phyloP scores from a whole-genome alignment of 92 coral and sea anemone species.

The Blastomussa wellsi region DNA sequence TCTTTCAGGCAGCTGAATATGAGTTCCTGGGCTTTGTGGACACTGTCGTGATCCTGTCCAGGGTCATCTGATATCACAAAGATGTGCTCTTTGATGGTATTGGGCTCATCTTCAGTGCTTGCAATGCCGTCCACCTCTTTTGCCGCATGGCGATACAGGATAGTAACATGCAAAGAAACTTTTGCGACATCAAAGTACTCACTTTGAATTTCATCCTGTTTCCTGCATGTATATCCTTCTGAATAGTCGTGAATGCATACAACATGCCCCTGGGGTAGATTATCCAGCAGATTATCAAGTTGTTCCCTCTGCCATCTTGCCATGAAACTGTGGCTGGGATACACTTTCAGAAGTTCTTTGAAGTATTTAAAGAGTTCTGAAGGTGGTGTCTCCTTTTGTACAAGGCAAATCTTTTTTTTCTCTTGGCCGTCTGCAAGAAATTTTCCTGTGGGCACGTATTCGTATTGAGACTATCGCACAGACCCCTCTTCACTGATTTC shows the following conservation, averaged over 20 bases:
- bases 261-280: constrained; percentile 17
- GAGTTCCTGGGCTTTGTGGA: constrained; percentile 56
- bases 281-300: constrained; percentile 11
- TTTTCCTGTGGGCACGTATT: constrained; percentile 30
- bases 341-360: neutral
- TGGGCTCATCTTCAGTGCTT: constrained; percentile 52
- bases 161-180: constrained; percentile 58
- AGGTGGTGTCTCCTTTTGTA: constrained; percentile 20
- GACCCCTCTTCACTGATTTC: neutral
- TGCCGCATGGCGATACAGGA: constrained; percentile 66
- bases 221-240: constrained; percentile 15
- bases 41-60: constrained; percentile 44
- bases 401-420: constrained; percentile 25
- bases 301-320: constrained; percentile 45
- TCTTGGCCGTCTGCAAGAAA: constrained; percentile 30
- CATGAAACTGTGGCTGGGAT: constrained; percentile 27
- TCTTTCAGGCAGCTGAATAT: constrained; percentile 30
- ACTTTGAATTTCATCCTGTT: constrained; percentile 15
- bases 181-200: constrained; percentile 24
- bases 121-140: constrained; percentile 47
- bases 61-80: constrained; percentile 61
- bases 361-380: constrained; percentile 26
- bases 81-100: constrained; percentile 55
- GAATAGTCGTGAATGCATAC: constrained; percentile 39
- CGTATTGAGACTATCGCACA: constrained; percentile 29